phyloP scores from a whole-genome alignment of 1,140 invertebrate genomes.

The Condylostylus longicornis region DNA sequence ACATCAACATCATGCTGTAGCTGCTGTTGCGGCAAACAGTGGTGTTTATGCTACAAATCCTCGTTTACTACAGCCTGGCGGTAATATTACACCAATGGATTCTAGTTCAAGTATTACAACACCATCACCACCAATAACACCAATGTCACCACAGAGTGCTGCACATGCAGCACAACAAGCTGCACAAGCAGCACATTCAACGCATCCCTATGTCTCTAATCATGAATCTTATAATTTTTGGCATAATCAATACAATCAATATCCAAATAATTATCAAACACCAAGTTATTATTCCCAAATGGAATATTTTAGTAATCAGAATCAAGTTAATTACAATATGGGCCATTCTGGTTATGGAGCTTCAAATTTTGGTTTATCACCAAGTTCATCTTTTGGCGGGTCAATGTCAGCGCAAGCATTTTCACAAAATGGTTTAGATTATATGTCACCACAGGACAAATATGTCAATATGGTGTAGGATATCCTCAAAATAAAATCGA shows the following conservation, averaged over 20 bases:
- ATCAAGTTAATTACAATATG: slow-evolving; percentile 32
- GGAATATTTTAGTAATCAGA: slow-evolving; percentile 45
- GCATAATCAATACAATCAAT: slow-evolving; percentile 35
- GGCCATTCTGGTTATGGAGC: slow-evolving; percentile 26
- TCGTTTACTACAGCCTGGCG: slow-evolving; percentile 30
- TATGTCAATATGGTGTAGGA: slow-evolving; percentile 34
- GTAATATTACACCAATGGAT: slow-evolving; percentile 45
- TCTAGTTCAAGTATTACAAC: slow-evolving; percentile 49
- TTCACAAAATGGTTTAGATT: slow-evolving; percentile 30
- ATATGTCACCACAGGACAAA: slow-evolving; percentile 32
- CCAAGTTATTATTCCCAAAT: slow-evolving; percentile 39
- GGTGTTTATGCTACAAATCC: slow-evolving; percentile 30
- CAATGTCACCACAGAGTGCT: slow-evolving; percentile 35
- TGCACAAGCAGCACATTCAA: slow-evolving; percentile 22
- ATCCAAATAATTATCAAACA: slow-evolving; percentile 44
- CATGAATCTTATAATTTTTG: slow-evolving; percentile 32
- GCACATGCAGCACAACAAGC: slow-evolving; percentile 24
- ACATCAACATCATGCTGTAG: slow-evolving; percentile 26
- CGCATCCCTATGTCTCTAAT: slow-evolving; percentile 28
- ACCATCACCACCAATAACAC: slow-evolving; percentile 45
- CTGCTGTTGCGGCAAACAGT: slow-evolving; percentile 19
- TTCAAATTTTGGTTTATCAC: slow-evolving; percentile 28
- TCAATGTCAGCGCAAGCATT: slow-evolving; percentile 30
- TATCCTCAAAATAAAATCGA: too few relatives aligned
- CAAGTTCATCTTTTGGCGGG: slow-evolving; percentile 26